Evolutionary conservation across 2,888 invertebrate species (phyloP), one percentile per base, ranked within the genome.

Genomic region (Therioaphis trifolii): DNA sequence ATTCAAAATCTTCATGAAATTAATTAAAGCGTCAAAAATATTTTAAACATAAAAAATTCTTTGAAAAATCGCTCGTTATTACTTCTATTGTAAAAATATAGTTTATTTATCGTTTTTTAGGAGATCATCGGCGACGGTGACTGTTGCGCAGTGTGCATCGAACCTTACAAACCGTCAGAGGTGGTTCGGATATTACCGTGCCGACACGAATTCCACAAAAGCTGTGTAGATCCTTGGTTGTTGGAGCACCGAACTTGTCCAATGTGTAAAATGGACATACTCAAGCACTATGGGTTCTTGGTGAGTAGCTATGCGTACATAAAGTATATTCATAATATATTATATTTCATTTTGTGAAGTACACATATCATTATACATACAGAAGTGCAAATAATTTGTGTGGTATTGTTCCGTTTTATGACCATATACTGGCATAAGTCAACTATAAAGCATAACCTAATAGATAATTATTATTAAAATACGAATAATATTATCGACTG

Each of bases 201-300:
- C 93, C 94, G 94, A 88, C 97, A 98, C 89, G 94, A 96, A 88
- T 98, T 97, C 90, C 97, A 98, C 91, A 97, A 96, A 90, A 93
- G 92, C 87, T 98, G 97, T 91, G 96, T 98, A 88, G 97, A 98
- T 90, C 97, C 97, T 24, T 98, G 97, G 97, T 91, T 98, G 85
- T 90, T 98, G 88, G 97, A 97, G 88, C 96, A 97, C 89, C 92
- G 97, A 86, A 97, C 97, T 49, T 98, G 97, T 89, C 97, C 97
- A 14, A 97, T 98, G 96, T 98, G 97, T 90, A 97, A 97, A 89
- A 93, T 96, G 93, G 97, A 98, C 89, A 97, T 98, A 87, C 92
- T 98, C 85, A 94, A 96, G 88, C 93, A 94, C 88, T 95, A 95
- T 88, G 95, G 95, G 86, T 94, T 94, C 89, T 94, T 94, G 92